Percentiles rank a stretch among this genome's conserved stretches.
Conservation (phyloP, 2,797 vertebrate species). For the Ceyx erithaca region DNA sequence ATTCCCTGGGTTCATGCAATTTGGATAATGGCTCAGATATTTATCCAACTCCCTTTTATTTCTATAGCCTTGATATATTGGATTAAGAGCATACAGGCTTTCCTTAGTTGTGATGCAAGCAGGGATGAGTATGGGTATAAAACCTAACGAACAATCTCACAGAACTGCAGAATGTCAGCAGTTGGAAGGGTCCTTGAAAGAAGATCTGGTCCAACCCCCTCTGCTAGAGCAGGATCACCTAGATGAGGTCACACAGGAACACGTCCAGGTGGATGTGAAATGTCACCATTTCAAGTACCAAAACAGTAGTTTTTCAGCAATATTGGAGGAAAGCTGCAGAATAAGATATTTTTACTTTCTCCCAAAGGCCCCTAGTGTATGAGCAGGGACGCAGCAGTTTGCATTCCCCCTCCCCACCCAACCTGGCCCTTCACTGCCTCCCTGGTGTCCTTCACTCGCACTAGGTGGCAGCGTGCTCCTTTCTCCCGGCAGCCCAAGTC, state of each 20-base stretch:
- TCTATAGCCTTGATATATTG: background rate
- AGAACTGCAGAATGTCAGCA: no score
- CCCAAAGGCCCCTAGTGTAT: background rate
- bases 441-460: background rate
- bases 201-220: no score
- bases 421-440: background rate
- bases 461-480: slow-evolving; percentile 29
- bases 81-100: background rate
- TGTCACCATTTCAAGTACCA: background rate
- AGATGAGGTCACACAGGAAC: no score
- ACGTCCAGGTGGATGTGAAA: no score
- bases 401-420: background rate
- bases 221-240: no score
- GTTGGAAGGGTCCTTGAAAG: no score
- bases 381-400: fast-evolving
- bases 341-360: background rate
- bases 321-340: background rate
- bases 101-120: background rate
- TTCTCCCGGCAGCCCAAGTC: fast-evolving
- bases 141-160: background rate
- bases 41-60: background rate
- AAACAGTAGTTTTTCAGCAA: background rate
- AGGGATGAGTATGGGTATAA: fast-evolving
- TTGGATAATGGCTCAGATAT: background rate
- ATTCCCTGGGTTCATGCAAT: background rate